A percentile compares a stretch with the other conserved stretches of the same genome.
phyloP scores from a whole-genome alignment of 2,888 invertebrate species.

The Auanema freiburgensis region DNA sequence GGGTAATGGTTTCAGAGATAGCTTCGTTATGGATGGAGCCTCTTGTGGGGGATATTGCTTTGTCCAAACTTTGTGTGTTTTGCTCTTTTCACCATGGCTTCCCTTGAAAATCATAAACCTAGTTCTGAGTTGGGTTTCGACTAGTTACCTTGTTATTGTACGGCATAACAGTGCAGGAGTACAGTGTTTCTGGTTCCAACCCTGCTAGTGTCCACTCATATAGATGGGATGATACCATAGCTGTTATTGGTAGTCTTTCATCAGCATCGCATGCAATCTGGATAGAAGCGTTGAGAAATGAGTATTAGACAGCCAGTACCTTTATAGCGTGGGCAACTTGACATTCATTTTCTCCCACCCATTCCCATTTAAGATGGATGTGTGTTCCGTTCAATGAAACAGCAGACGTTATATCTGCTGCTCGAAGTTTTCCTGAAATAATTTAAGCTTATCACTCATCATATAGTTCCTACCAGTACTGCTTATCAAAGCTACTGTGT shows the following conservation, averaged over 20 bases:
- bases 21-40: constrained; percentile 37
- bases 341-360: constrained; percentile 19
- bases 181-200: constrained; percentile 10
- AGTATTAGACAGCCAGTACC: constrained; percentile 2
- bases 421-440: constrained; percentile 23
- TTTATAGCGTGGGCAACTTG: not conserved
- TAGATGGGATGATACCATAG: not conserved
- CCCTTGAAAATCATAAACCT: no score
- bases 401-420: not conserved
- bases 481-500: constrained; percentile 50
- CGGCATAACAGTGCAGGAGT: not conserved
- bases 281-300: not conserved
- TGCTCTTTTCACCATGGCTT: constrained; percentile 16
- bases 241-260: not conserved
- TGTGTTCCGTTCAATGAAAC: constrained; percentile 8
- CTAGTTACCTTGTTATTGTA: not conserved
- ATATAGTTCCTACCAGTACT: not conserved
- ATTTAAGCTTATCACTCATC: no score
- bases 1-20: constrained; percentile 43
- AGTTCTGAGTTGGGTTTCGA: no score
- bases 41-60: constrained; percentile 45
- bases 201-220: constrained; percentile 8
- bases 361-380: constrained; percentile 10
- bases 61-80: constrained; percentile 35
- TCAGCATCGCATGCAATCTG: constrained; percentile 10